Base-by-base conservation (phyloP, 1,140 invertebrate species). In the Trissolcus basalis region DNA sequence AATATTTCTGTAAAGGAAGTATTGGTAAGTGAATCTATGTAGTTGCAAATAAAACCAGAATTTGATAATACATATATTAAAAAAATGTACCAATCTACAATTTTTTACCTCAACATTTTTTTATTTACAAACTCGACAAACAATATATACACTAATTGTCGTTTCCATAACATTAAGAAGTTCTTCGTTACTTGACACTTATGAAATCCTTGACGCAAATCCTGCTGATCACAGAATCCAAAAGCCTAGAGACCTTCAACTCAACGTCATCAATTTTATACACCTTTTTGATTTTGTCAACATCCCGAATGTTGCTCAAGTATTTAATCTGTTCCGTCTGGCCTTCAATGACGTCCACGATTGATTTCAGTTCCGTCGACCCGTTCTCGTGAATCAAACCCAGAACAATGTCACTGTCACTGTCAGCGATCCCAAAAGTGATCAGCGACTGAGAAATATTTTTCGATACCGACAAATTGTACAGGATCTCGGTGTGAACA, bases 401-500 rank as follows among this genome's bases (percentile, higher is more conserved):
- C 27, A 93, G 80, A 14, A 94, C 72, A 49, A 93, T 80, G 59
- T 89, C 88, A 6, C 80, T 85, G 19, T 91, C 90, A 7, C 79
- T 82, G 32, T 92, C 91, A 48, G 89, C 85, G 48, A 92, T 89
- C 10, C 92, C 92, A 87, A 94, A 94, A 60, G 88, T 91, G 14
- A 82, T 85, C 43, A 94, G 84, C 54, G 93, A 92, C 73, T 91
- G 89, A 1, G 90, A 89, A 63, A 93, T 93, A 78, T 93, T 94
- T 80, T 92, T 93, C 0, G 91, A 91, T 10, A 91, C 81, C 0
- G 93, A 94, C 47, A 94, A 86, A 81, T 91, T 92, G 77, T 90
- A 94, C 32, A 94, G 78, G 33, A 93, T 90, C 87, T 94, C 93
- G 0, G 91, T 91, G 77, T 89, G 91, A 1, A 93, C 78, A 33